Percentiles rank a stretch among this genome's conserved stretches.
These are phyloP conservation scores for Agrilus planipennis DNA, from an alignment of 1,140 invertebrate genomes.

Conservation along the genomic window DNA sequence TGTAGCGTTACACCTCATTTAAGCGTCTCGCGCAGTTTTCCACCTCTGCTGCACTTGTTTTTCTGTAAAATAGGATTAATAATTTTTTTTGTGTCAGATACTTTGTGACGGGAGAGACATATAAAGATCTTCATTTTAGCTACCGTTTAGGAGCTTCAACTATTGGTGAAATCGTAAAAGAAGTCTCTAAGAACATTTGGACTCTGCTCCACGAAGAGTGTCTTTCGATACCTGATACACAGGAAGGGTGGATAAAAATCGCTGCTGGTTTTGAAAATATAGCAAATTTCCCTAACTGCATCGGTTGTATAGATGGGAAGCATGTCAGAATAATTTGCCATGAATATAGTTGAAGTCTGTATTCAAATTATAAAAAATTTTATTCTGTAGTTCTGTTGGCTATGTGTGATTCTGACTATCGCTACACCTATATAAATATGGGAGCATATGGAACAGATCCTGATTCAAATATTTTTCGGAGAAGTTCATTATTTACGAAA, in stretches of 20 bases:
- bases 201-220: slow-evolving; percentile 13
- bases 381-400: slow-evolving; percentile 37
- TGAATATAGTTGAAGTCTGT: slow-evolving; percentile 25
- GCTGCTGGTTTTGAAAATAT: slow-evolving; percentile 15
- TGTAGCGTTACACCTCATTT: too few species aligned
- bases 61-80: too few species aligned
- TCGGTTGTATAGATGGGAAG: slow-evolving; percentile 39
- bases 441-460: slow-evolving; percentile 5
- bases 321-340: slow-evolving; percentile 30
- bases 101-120: slow-evolving; percentile 20
- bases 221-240: slow-evolving; percentile 18
- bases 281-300: slow-evolving; percentile 35
- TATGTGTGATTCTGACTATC: slow-evolving; percentile 30
- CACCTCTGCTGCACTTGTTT: too few species aligned
- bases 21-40: too few species aligned
- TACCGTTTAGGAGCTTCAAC: slow-evolving; percentile 21
- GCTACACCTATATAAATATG: slow-evolving; percentile 7
- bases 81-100: slow-evolving; percentile 16
- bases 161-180: slow-evolving; percentile 10
- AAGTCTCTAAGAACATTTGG: slow-evolving; percentile 25
- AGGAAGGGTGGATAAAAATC: slow-evolving; percentile 11
- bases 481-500: slow-evolving; percentile 7
- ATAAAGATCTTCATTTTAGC: slow-evolving; percentile 20
- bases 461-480: slow-evolving; percentile 13
- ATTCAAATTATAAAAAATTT: slow-evolving; percentile 35